A percentile compares a stretch with the other conserved stretches of the same genome.
Conservation (phyloP, 1,140 invertebrate species). For the Leptinotarsa undecemlineata region DNA sequence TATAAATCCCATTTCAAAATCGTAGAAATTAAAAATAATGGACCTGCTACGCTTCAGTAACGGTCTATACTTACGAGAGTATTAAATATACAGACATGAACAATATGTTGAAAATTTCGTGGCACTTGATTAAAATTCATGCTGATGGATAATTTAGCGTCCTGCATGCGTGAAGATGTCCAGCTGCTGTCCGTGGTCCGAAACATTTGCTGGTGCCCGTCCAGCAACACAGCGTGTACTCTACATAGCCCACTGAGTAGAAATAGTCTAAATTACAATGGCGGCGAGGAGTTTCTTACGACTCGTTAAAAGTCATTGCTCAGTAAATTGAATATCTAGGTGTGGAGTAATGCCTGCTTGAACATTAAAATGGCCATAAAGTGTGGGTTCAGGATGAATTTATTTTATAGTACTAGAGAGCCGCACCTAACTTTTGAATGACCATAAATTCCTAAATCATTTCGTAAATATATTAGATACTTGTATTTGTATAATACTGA, state of each 20-base stretch:
- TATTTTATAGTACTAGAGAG: no score
- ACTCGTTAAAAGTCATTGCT: conserved; percentile 26
- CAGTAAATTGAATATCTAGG: conserved; percentile 29
- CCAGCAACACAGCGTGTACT: not conserved
- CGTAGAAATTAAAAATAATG: no score
- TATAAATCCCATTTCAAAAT: no score
- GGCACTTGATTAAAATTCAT: conserved; percentile 32
- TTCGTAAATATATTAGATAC: no score
- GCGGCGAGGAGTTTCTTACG: conserved; percentile 14
- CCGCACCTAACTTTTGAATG: no score
- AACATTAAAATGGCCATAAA: no score
- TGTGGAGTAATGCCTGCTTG: conserved; percentile 14
- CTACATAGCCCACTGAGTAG: conserved; percentile 10
- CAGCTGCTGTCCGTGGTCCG: conserved; percentile 11
- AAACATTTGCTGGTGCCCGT: not conserved
- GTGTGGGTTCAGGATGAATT: no score
- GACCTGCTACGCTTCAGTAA: no score
- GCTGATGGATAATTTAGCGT: conserved; percentile 26
- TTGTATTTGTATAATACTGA: no score
- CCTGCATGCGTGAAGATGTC: conserved; percentile 10
- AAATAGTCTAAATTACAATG: conserved; percentile 24
- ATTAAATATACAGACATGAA: no score
- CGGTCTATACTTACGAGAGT: no score
- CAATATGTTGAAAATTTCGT: conserved; percentile 23
- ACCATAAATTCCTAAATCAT: no score